phyloP scores from a whole-genome alignment of 2,113 vertebrate genomes.

The Gadus chalcogrammus region DNA sequence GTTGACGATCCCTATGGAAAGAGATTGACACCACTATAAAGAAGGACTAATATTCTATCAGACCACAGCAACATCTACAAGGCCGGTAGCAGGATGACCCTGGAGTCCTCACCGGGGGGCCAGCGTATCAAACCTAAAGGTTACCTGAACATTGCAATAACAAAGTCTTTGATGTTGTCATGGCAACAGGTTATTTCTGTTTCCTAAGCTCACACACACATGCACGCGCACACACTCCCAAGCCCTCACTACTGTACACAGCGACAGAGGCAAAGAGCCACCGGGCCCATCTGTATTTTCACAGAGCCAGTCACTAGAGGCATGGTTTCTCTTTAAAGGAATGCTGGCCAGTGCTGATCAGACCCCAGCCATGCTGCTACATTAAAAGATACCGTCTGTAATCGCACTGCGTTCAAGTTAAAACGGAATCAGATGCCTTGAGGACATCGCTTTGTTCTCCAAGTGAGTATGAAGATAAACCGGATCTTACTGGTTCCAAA shows the following conservation, averaged over 20 bases:
- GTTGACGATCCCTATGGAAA: neutral
- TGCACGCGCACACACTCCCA: neutral
- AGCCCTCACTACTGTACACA: neutral
- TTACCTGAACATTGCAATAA: constrained; percentile 11
- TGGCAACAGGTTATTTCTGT: constrained; percentile 34
- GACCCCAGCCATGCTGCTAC: neutral
- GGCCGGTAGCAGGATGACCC: neutral
- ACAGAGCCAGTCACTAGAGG: neutral
- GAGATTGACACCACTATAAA: constrained; percentile 7
- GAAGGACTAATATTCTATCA: constrained; percentile 5
- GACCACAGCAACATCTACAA: constrained; percentile 24
- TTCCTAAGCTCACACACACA: neutral
- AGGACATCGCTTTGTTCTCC: constrained; percentile 10
- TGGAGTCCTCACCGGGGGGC: neutral
- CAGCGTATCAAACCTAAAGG: constrained; percentile 2
- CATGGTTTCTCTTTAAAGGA: neutral
- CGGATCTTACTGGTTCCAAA: neutral
- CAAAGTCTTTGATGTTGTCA: constrained; percentile 25
- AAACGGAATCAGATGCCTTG: constrained; percentile 28
- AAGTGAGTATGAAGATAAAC: constrained; percentile 12
- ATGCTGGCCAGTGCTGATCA: neutral
- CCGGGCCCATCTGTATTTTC: constrained; percentile 29
- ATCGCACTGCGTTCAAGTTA: constrained; percentile 23
- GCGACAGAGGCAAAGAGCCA: constrained; percentile 12
- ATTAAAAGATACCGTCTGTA: constrained; percentile 13